phyloP scores from a whole-genome alignment of 2,113 vertebrate species.

The Vanacampus margaritifer region DNA sequence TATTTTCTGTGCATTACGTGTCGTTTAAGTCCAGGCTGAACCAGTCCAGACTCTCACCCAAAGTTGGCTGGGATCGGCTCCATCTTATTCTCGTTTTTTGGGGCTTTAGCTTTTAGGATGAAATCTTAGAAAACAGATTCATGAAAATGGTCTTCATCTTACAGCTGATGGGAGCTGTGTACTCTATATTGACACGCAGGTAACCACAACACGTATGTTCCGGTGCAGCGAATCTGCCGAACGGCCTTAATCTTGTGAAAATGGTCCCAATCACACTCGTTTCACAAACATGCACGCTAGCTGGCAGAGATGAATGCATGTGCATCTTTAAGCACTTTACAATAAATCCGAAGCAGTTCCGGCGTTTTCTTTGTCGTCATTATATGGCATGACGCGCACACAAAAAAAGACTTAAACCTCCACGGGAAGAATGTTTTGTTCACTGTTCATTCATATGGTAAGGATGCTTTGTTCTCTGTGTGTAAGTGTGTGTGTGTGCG shows the following conservation, averaged over 20 bases:
- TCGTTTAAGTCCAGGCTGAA: too few species aligned
- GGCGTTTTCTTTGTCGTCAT: not conserved
- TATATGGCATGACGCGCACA: not conserved
- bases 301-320: slow-evolving; percentile 1
- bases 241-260: not conserved
- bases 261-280: not conserved
- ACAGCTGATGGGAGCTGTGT: not conserved
- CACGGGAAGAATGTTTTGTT: not conserved
- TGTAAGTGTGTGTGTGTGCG: not conserved
- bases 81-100: not conserved
- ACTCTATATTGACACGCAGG: not conserved
- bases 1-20: too few species aligned
- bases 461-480: not conserved
- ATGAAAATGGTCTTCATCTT: not conserved
- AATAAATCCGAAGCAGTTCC: not conserved
- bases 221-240: not conserved
- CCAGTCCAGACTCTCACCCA: too few species aligned
- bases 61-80: not conserved
- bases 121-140: not conserved
- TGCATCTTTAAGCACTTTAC: not conserved
- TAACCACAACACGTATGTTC: not conserved
- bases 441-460: not conserved
- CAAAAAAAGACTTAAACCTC: not conserved
- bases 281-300: not conserved
- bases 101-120: too few species aligned